These are phyloP conservation scores for Microtus oregoni DNA, from an alignment of 2,113 vertebrate genomes.

Conservation along the genomic window DNA sequence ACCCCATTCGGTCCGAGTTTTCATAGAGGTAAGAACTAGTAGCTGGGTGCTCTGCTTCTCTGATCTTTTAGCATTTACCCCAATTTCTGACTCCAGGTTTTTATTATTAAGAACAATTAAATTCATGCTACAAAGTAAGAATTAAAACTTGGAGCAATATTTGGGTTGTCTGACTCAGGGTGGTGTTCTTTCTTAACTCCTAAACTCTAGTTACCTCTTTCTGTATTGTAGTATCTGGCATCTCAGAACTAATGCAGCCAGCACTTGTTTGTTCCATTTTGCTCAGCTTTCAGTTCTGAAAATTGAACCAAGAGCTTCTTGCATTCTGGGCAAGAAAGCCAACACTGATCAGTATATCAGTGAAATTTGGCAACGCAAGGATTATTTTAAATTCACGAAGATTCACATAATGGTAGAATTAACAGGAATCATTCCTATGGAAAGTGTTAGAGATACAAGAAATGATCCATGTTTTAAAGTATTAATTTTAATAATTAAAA, in stretches of 20 bases:
- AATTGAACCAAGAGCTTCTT: background rate
- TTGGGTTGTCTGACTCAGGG: background rate
- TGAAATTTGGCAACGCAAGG: background rate
- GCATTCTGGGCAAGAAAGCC: background rate
- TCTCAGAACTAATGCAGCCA: background rate
- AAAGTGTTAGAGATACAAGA: background rate
- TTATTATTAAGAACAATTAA: too few species aligned
- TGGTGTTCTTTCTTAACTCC: background rate
- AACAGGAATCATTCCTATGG: background rate
- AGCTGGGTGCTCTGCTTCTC: too few species aligned
- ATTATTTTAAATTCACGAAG: constrained; percentile 11
- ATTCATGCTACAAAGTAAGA: too few species aligned
- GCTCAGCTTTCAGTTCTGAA: background rate
- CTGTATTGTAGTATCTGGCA: background rate
- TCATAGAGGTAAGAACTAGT: too few species aligned
- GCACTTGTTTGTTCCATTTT: background rate
- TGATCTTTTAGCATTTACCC: too few species aligned
- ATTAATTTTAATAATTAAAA: constrained; percentile 11
- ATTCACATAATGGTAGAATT: background rate
- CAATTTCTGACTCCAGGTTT: too few species aligned
- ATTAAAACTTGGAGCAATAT: background rate
- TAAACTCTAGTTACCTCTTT: background rate
- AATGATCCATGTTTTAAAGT: background rate
- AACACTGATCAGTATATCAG: background rate
- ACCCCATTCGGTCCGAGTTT: too few species aligned